A percentile compares a stretch with the other conserved stretches of the same genome.
phyloP scores from a whole-genome alignment of 1,140 invertebrate species.

The Zaprionus taronus region DNA sequence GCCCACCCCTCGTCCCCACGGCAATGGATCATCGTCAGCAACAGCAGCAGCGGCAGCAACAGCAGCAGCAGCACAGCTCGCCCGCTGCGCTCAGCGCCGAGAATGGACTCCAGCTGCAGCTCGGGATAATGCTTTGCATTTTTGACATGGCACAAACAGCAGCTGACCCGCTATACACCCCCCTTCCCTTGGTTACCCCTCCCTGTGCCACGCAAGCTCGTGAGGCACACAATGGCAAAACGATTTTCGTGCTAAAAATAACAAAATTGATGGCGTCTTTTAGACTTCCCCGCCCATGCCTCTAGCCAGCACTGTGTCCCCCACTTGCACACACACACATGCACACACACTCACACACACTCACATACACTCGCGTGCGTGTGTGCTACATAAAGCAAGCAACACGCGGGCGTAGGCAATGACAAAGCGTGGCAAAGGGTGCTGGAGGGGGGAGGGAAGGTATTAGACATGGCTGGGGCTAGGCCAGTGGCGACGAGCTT shows the following conservation, averaged over 20 bases:
- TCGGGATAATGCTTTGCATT: slow-evolving; percentile 35
- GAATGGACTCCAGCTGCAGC: slow-evolving; percentile 25
- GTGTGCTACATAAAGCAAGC: slow-evolving; percentile 51
- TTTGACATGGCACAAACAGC: slow-evolving; percentile 22
- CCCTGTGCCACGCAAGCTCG: neutral
- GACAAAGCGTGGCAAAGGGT: slow-evolving; percentile 29
- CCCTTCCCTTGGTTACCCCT: neutral
- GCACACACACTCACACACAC: neutral
- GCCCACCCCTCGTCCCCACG: neutral
- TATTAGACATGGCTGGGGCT: neutral
- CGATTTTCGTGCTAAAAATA: slow-evolving; percentile 81
- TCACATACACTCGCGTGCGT: slow-evolving; percentile 30
- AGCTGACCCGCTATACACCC: neutral
- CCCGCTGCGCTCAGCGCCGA: slow-evolving; percentile 11
- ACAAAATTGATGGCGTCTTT: slow-evolving; percentile 75
- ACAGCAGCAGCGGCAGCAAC: neutral
- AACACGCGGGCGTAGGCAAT: slow-evolving; percentile 4
- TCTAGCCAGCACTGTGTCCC: neutral
- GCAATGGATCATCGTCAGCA: slow-evolving; percentile 31
- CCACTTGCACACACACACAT: slow-evolving; percentile 8
- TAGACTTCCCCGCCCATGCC: slow-evolving; percentile 16
- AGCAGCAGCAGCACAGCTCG: neutral
- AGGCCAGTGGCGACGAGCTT: neutral
- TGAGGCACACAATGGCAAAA: slow-evolving; percentile 64
- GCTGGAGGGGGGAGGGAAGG: neutral